These are phyloP conservation scores for Epizoanthus stellaris DNA, from an alignment of 92 coral and sea anemone species.

Conservation along the genomic window DNA sequence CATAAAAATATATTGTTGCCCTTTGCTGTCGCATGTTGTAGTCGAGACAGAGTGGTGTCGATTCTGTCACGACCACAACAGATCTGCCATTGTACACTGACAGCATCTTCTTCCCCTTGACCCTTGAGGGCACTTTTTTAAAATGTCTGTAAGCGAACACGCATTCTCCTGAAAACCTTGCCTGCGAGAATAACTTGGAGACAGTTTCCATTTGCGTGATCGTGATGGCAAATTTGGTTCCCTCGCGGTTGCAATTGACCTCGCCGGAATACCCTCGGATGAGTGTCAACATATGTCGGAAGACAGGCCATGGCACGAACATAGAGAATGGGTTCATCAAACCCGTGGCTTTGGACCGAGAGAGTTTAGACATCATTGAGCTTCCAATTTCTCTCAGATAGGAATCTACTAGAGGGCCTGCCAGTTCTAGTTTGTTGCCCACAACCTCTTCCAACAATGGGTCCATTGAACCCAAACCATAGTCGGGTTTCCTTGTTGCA, in stretches of 20 bases:
- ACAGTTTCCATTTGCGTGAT: slow-evolving; percentile 19
- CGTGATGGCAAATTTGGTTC: background rate
- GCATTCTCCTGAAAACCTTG: slow-evolving; percentile 36
- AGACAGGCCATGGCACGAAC: slow-evolving; percentile 60
- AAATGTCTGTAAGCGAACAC: slow-evolving; percentile 7
- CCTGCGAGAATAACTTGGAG: slow-evolving; percentile 28
- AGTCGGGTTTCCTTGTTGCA: slow-evolving; percentile 53
- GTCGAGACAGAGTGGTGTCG: slow-evolving; percentile 21
- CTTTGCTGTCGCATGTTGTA: slow-evolving; percentile 32
- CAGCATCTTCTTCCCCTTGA: background rate
- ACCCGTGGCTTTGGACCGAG: slow-evolving; percentile 57
- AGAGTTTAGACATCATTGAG: slow-evolving; percentile 21
- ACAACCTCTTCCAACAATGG: slow-evolving; percentile 52
- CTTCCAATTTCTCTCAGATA: slow-evolving; percentile 44
- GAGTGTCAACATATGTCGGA: slow-evolving; percentile 47
- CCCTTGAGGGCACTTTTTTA: background rate
- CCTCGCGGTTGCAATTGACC: background rate
- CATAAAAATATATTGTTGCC: slow-evolving; percentile 16
- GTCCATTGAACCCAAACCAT: slow-evolving; percentile 63
- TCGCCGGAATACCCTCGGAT: slow-evolving; percentile 40
- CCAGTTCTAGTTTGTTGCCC: slow-evolving; percentile 53
- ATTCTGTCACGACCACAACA: slow-evolving; percentile 35
- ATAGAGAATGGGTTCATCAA: slow-evolving; percentile 42
- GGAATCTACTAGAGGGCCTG: slow-evolving; percentile 51
- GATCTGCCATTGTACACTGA: slow-evolving; percentile 37